Evolutionary conservation across 2,113 vertebrate genomes (phyloP), one percentile per base, ranked within the genome.

Genomic region (Lota lota): DNA sequence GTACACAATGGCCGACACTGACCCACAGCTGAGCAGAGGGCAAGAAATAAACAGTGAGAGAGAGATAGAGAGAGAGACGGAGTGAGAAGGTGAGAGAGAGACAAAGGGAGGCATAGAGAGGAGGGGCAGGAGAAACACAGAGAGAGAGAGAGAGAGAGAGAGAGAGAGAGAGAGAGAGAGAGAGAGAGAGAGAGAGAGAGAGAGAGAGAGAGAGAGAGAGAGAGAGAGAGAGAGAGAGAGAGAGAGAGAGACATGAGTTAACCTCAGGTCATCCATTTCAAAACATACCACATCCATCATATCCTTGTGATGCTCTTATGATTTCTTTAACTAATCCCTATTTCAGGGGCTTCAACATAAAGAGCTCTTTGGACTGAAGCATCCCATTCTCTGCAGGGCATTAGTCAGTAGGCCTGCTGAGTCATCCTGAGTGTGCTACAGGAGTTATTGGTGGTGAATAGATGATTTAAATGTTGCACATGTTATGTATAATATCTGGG

Each of bases 271-370:
- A 24, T 64, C 28, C 60, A 54, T 18, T 12, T 20, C 1, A 18
- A 77, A 67, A 47, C 40, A 4, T 7, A 16, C 21, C 18, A 36
- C 21, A 72, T 60, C 16, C 61, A 56, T 58, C 19, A 61, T 19
- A n/a, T 70, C 58, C 50, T 22, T 51, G 63, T 53, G 64, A 69
- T 57, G 18, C 53, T 54, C 66, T 84, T 69, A 80, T 82, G 69
- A 75, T 79, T 62, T 36, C 22, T 50, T 36, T 56, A 61, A 70
- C 67, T 2, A 18, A 66, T 19, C 67, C 59, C n/a, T 20, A 59
- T 24, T 22, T 8, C 66, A 17, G 36, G n/a, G 7, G 22, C 20
- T 63, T 60, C 57, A 19, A 10, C 16, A 36, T 33, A 0, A 84
- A 74, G 58, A 58, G 65, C 61, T 72, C 74, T 67, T 69, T 79